Percentiles rank a stretch among this genome's conserved stretches.
Conservation (phyloP, 1,140 invertebrate genomes). For the Gryllus bimaculatus region DNA sequence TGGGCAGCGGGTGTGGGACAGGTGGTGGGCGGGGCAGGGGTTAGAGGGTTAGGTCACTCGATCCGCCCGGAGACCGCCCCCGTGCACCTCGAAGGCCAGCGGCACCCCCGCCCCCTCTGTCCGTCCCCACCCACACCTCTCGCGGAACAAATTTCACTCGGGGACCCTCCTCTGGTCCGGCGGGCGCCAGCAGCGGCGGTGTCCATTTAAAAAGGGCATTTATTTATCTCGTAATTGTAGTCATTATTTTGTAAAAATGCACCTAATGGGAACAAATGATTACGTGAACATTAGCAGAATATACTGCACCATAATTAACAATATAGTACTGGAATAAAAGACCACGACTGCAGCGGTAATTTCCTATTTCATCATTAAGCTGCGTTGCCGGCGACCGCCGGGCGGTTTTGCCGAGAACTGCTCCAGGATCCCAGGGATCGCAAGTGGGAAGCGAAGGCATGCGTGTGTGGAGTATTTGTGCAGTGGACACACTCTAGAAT, state of each 20-base stretch:
- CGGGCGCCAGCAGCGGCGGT: too few relatives aligned
- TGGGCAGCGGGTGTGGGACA: too few relatives aligned
- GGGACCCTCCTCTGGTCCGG: neutral
- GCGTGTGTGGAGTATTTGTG: too few relatives aligned
- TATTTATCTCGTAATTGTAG: slow-evolving; percentile 5
- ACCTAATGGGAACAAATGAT: slow-evolving; percentile 2
- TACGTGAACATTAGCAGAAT: neutral
- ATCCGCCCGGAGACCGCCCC: too few relatives aligned
- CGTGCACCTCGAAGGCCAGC: too few relatives aligned
- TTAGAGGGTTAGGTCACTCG: too few relatives aligned
- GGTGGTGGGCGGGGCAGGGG: too few relatives aligned
- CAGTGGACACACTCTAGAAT: too few relatives aligned
- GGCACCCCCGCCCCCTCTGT: neutral
- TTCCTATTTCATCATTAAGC: slow-evolving; percentile 1
- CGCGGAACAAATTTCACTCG: neutral
- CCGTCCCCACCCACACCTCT: neutral
- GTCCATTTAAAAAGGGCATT: slow-evolving; percentile 4
- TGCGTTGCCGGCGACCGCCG: too few relatives aligned
- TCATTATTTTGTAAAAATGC: neutral
- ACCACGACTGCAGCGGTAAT: neutral
- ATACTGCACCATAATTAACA: slow-evolving; percentile 5
- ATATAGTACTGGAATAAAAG: neutral
- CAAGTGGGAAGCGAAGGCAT: too few relatives aligned
- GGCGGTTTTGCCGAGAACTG: too few relatives aligned
- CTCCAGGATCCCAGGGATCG: too few relatives aligned